Percentiles rank a stretch among this genome's conserved stretches.
phyloP scores from a whole-genome alignment of 2,888 invertebrate species.

The Loripinus fragilis region DNA sequence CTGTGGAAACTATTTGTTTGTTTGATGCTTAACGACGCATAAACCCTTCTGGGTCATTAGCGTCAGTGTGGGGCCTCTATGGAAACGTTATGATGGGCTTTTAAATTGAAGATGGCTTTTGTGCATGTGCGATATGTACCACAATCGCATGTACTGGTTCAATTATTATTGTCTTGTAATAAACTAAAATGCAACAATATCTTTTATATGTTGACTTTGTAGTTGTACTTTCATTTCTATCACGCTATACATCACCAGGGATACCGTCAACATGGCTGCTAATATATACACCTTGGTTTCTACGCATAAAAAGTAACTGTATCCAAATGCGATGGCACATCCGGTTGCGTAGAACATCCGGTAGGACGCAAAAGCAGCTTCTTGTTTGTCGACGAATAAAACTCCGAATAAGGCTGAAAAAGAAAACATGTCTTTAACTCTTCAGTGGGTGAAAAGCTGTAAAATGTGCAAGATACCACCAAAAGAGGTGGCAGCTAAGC shows the following conservation, averaged over 20 bases:
- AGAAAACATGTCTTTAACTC: no score
- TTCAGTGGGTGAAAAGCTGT: background rate
- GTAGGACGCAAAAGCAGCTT: constrained; percentile 96
- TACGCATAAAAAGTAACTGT: constrained; percentile 92
- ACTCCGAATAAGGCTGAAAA: constrained; percentile 89
- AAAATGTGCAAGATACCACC: background rate
- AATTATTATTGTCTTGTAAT: no score
- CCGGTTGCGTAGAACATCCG: constrained; percentile 96
- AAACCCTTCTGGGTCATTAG: no score
- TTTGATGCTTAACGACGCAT: no score
- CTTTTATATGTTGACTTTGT: constrained; percentile 77
- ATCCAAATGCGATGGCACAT: constrained; percentile 93
- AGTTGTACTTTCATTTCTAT: constrained; percentile 84
- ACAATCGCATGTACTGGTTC: no score
- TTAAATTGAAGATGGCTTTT: no score
- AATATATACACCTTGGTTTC: constrained; percentile 89
- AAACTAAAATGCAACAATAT: constrained; percentile 74
- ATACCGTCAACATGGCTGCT: constrained; percentile 88
- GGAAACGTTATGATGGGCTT: no score
- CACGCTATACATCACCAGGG: constrained; percentile 89
- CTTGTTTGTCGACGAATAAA: constrained; percentile 93
- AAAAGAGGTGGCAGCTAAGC: no score
- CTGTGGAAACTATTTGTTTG: no score
- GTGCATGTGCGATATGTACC: no score
- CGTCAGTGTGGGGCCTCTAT: no score